Evolutionary conservation across 1,140 invertebrate genomes (phyloP).

Genomic region (Ridgeia piscesae): DNA sequence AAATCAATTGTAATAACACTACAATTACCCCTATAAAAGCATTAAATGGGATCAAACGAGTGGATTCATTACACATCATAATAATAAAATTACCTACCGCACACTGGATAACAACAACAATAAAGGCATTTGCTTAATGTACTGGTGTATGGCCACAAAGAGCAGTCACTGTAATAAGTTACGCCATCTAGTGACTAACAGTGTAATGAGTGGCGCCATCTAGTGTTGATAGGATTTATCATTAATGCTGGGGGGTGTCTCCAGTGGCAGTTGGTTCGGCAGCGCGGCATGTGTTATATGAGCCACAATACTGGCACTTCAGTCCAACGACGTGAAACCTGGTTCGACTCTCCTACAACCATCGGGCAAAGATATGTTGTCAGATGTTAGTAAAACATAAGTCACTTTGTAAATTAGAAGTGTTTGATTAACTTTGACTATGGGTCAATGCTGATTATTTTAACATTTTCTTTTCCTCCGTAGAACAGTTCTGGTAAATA

Average conservation of each 20-base stretch:
- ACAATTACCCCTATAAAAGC: not conserved
- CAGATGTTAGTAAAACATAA: not conserved
- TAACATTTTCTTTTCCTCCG: too few relatives aligned
- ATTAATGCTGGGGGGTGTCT: not conserved
- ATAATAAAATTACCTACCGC: not conserved
- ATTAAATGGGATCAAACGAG: not conserved
- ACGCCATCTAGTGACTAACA: not conserved
- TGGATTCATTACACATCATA: not conserved
- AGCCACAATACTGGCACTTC: slow-evolving; percentile 80
- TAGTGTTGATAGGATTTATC: not conserved
- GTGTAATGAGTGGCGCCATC: not conserved
- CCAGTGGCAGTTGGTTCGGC: not conserved
- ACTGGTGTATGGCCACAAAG: too few relatives aligned
- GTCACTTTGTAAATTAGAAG: too few relatives aligned
- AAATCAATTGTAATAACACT: not conserved
- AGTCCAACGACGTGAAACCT: slow-evolving; percentile 82
- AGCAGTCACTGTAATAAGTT: too few relatives aligned
- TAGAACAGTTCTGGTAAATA: not conserved
- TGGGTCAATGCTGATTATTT: too few relatives aligned
- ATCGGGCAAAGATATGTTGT: slow-evolving; percentile 32
- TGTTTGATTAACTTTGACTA: too few relatives aligned
- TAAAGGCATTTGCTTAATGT: not conserved
- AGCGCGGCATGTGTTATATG: slow-evolving; percentile 72
- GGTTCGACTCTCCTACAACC: slow-evolving; percentile 71
- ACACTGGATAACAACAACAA: too few relatives aligned